Evolutionary conservation across 2,888 invertebrate species (phyloP).

Genomic region (Mantis religiosa): DNA sequence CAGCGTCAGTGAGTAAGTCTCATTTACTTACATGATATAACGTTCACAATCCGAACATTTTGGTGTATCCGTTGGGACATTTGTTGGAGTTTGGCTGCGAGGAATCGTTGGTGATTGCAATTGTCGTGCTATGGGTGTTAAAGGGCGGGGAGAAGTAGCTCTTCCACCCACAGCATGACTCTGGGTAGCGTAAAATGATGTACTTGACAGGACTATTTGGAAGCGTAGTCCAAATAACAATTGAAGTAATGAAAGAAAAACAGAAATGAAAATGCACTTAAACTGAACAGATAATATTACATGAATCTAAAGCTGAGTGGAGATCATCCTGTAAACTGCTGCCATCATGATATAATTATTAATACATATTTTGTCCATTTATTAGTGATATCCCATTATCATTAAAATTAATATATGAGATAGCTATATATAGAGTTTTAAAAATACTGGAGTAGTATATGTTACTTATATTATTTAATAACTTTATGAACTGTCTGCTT

Average conservation of each 20-base stretch:
- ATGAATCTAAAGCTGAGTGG: neutral
- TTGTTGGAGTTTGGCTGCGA: slow-evolving; percentile 7
- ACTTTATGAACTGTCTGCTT: too few relatives aligned
- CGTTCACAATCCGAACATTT: slow-evolving; percentile 82
- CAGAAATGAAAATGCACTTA: neutral
- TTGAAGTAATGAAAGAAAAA: slow-evolving; percentile 3
- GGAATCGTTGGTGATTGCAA: slow-evolving; percentile 39
- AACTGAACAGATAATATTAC: neutral
- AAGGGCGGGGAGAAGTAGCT: slow-evolving; percentile 51
- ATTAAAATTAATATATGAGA: neutral
- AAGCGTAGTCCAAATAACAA: neutral
- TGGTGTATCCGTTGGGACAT: slow-evolving; percentile 46
- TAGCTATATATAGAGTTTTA: neutral
- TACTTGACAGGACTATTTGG: slow-evolving; percentile 35
- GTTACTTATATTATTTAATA: too few relatives aligned
- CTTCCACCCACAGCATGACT: slow-evolving; percentile 68
- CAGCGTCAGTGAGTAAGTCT: neutral
- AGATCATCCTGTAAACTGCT: neutral
- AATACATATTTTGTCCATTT: neutral
- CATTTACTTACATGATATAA: slow-evolving; percentile 78
- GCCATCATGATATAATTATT: neutral
- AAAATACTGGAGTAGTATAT: neutral
- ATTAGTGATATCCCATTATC: neutral
- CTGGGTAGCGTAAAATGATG: slow-evolving; percentile 63
- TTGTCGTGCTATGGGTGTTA: slow-evolving; percentile 49